A percentile compares a stretch with the other conserved stretches of the same genome.
Conservation (phyloP, 1,140 invertebrate genomes). For the Psix sp. region DNA sequence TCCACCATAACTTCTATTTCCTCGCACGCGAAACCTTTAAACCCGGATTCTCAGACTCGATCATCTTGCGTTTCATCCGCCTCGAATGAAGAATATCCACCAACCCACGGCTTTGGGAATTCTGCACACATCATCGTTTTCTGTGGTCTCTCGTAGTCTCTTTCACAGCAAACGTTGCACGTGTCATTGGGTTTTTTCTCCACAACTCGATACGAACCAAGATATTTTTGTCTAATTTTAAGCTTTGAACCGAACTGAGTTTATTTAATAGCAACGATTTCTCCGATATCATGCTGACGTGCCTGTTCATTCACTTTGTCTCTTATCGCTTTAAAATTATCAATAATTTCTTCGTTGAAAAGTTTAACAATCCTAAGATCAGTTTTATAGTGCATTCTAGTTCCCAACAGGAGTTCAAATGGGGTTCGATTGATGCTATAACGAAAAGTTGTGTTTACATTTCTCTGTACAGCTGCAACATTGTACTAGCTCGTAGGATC, state of each 20-base stretch:
- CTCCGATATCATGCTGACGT: neutral
- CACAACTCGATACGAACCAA: conserved; percentile 1
- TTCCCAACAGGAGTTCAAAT: too few relatives aligned
- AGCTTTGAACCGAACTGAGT: neutral
- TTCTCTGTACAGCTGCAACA: too few relatives aligned
- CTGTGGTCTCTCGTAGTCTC: conserved; percentile 2
- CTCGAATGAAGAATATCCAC: neutral
- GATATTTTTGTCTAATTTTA: neutral
- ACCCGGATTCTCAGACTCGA: too few relatives aligned
- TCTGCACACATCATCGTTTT: conserved; percentile 6
- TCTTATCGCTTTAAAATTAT: neutral
- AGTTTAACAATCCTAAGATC: too few relatives aligned
- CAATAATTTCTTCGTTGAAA: too few relatives aligned
- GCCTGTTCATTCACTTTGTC: neutral
- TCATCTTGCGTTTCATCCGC: too few relatives aligned
- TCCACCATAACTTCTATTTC: too few relatives aligned
- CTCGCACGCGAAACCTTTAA: too few relatives aligned
- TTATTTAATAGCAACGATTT: neutral
- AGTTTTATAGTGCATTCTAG: too few relatives aligned
- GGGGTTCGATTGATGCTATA: too few relatives aligned
- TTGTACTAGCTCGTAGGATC: neutral
- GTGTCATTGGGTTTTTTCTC: neutral
- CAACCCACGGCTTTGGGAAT: conserved; percentile 1
- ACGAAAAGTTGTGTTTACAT: too few relatives aligned
- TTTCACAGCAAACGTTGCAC: neutral